phyloP scores from a whole-genome alignment of 1,140 invertebrate genomes.

The Bombus sibiricus region DNA sequence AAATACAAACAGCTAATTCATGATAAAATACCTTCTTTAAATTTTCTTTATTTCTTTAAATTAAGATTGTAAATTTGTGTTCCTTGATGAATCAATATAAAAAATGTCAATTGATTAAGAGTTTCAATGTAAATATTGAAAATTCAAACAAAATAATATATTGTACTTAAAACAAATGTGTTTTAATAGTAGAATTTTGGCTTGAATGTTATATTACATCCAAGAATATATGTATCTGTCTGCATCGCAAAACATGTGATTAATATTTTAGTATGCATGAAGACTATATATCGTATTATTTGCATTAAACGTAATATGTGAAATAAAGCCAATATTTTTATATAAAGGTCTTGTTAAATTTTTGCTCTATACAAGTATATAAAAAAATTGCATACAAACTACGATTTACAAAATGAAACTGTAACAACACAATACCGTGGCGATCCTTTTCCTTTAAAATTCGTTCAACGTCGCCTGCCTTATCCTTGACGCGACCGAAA shows the following conservation, averaged over 20 bases:
- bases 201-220: not conserved
- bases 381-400: slow-evolving; percentile 15
- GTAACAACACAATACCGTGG: slow-evolving; percentile 86
- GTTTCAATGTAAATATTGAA: not conserved
- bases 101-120: slow-evolving; percentile 6
- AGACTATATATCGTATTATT: not conserved
- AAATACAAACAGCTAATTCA: not conserved
- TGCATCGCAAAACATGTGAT: not conserved
- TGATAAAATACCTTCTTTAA: not conserved
- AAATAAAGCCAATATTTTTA: slow-evolving; percentile 3
- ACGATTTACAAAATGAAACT: slow-evolving; percentile 54
- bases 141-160: not conserved
- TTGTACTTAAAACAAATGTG: not conserved
- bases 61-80: not conserved
- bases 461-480: slow-evolving; percentile 94
- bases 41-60: too few relatives aligned
- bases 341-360: not conserved
- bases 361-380: not conserved
- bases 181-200: not conserved
- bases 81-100: not conserved
- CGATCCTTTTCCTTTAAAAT: slow-evolving; percentile 96
- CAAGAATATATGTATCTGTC: not conserved
- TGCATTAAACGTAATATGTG: not conserved
- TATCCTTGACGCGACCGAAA: slow-evolving; percentile 96
- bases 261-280: not conserved